A percentile compares a stretch with the other conserved stretches of the same genome.
phyloP scores from a whole-genome alignment of 2,113 vertebrate genomes.

The Baryphthengus martii region DNA sequence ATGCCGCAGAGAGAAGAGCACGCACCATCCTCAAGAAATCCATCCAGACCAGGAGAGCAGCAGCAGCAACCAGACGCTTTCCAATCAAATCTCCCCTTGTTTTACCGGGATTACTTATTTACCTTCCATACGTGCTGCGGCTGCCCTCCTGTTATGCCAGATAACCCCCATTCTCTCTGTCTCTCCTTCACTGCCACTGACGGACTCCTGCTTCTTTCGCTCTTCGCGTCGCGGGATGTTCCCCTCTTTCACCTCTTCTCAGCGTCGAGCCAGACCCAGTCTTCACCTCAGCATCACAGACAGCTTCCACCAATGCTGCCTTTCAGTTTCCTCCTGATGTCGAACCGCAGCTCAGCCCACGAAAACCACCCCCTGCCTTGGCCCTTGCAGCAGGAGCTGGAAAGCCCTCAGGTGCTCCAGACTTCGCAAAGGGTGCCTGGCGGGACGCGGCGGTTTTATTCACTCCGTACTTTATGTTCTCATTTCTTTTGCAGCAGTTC shows the following conservation, averaged over 20 bases:
- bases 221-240: not conserved
- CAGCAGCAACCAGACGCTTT: not conserved
- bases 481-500: not conserved
- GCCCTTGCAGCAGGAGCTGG: not conserved
- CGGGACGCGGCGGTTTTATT: not conserved
- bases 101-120: not conserved
- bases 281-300: constrained; percentile 28
- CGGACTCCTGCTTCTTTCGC: not conserved
- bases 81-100: not conserved
- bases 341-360: constrained; percentile 3
- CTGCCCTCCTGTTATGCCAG: not conserved
- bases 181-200: not conserved
- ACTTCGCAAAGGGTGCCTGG: not conserved
- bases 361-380: not conserved
- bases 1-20: not conserved
- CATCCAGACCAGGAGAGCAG: not conserved
- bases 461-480: not conserved
- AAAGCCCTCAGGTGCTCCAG: not conserved
- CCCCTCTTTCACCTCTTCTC: not conserved
- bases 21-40: not conserved
- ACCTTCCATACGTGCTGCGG: not conserved
- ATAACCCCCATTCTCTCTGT: not conserved
- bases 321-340: not conserved
- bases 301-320: not conserved
- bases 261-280: not conserved